Evolutionary conservation across 1,140 invertebrate genomes (phyloP), one percentile per base, ranked within the genome.

Genomic region (Diachasmimorpha longicaudata): DNA sequence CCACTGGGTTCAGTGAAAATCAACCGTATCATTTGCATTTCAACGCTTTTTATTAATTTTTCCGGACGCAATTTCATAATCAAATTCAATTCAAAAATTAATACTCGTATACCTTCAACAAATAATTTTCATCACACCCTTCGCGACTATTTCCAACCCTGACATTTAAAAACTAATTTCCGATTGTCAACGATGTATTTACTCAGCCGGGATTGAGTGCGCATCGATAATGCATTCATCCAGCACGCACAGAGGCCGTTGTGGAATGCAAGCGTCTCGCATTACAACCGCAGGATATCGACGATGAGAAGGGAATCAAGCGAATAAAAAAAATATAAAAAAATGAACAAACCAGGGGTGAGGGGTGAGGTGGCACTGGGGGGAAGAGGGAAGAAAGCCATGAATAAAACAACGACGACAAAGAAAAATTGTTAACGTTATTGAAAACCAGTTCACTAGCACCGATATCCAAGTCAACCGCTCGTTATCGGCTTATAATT

Each of bases 261-360:
- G 36, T 69, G 76, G 72, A 74, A 74, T 74, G 76, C 72, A 42
- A 46, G 68, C 67, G 46, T 52, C 71, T 77, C 72, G 48, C 44
- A 58, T 77, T 74, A 69, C 76, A 77, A 77, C 76, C 76, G 66
- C 76, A 77, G 52, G 36, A 52, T 46, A 67, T 70, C 74, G 44
- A 23, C 31, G 52, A 16, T 44, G 37, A 63, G 48, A 19, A 52
- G 46, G 13, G 70, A 72, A 72, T 52, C 25, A 19, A 52, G 46
- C 4, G 70, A 72, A 72, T 52, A 13, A 16, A 23, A 37, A 58
- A 72, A 58, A 58, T 37, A 74, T 42, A 9, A 66, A 44, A 44
- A 19, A 72, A 72, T 25, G 14, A 55, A 55, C 58, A 55, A 72
- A 58, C 25, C 5, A 16, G n/a, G 48, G 19, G 31, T n/a, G 1